Conservation (phyloP, 1,140 invertebrate genomes). For the Drosophila oshimai region DNA sequence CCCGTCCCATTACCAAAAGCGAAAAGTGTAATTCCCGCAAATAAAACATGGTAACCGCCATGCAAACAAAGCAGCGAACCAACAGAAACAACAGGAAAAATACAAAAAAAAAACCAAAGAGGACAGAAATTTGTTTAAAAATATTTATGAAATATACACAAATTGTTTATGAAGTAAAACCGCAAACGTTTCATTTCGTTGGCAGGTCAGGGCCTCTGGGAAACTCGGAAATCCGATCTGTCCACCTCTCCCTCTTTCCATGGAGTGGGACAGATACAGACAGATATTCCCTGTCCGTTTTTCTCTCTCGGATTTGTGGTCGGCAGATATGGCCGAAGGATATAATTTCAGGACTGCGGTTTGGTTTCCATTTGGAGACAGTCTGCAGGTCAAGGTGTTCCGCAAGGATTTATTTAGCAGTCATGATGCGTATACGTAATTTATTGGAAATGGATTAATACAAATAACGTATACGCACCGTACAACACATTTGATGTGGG, state of each 20-base stretch:
- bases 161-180: conserved; percentile 73
- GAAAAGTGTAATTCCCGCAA: conserved; percentile 55
- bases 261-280: background rate
- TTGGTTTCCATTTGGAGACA: background rate
- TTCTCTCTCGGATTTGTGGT: background rate
- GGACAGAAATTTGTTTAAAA: conserved; percentile 50
- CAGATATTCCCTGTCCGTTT: too few relatives aligned
- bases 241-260: background rate
- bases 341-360: conserved; percentile 6
- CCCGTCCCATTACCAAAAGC: background rate
- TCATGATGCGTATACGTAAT: background rate
- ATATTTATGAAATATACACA: conserved; percentile 66
- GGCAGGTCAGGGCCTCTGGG: conserved; percentile 31
- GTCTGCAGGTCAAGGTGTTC: background rate
- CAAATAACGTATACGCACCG: background rate
- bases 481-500: too few relatives aligned
- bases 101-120: conserved; percentile 1
- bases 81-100: conserved; percentile 1
- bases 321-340: background rate
- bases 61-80: conserved; percentile 39
- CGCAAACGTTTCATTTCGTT: conserved; percentile 58
- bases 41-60: conserved; percentile 56
- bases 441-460: background rate
- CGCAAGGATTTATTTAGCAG: too few relatives aligned
- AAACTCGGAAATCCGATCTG: conserved; percentile 25